Evolutionary conservation across 2,888 invertebrate species (phyloP).

Genomic region (Schizaphis graminum): DNA sequence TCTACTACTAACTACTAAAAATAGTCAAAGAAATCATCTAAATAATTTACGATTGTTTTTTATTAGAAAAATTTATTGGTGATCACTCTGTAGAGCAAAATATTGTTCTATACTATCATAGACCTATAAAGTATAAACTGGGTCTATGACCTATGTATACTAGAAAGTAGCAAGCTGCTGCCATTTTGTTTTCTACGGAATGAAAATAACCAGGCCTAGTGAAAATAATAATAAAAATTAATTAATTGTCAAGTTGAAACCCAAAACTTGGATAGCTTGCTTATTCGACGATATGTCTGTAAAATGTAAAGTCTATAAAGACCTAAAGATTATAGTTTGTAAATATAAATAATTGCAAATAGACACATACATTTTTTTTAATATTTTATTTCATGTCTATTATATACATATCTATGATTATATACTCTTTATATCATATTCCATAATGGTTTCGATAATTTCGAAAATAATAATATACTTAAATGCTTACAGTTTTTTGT

Average conservation of each 20-base stretch:
- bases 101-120: background rate
- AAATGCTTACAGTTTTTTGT: background rate
- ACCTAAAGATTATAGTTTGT: no score
- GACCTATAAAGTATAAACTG: no score
- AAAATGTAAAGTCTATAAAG: no score
- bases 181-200: constrained; percentile 17
- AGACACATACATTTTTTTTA: no score
- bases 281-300: background rate
- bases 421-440: no score
- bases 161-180: background rate
- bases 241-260: background rate
- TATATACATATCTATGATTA: no score
- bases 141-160: no score
- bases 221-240: background rate
- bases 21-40: background rate
- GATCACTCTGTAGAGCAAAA: background rate
- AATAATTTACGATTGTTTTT: no score
- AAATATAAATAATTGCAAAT: no score
- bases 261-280: background rate
- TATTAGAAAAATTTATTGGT: background rate
- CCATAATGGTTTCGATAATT: background rate
- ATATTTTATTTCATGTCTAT: no score
- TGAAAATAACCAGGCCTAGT: no score
- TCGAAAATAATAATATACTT: background rate
- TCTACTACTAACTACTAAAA: no score